Conservation (phyloP, 30 jellyfish, hydroid and myxozoan genomes). For the Aurelia sp. region DNA sequence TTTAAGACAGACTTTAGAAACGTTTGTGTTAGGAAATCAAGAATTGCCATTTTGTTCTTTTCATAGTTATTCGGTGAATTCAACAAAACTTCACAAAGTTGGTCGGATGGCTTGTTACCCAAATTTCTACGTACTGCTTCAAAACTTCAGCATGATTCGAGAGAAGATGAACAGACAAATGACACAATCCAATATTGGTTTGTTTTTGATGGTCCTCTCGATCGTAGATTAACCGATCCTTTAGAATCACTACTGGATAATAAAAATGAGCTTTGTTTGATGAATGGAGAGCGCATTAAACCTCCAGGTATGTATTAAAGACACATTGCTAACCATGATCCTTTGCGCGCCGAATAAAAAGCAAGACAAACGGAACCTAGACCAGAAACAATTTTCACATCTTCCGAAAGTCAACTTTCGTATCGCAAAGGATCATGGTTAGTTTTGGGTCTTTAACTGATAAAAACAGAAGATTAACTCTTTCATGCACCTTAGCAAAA, state of each 20-base stretch:
- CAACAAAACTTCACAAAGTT: conserved; percentile 1
- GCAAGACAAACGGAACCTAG: too few relatives aligned
- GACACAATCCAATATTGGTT: conserved; percentile 80
- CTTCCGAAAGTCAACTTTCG: too few relatives aligned
- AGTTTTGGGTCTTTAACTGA: too few relatives aligned
- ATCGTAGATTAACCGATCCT: conserved; percentile 35
- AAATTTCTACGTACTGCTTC: conserved; percentile 62
- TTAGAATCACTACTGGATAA: conserved; percentile 67
- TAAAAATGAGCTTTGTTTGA: conserved; percentile 40
- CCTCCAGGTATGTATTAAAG: conserved; percentile 60
- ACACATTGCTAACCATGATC: too few relatives aligned
- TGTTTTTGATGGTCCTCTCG: conserved; percentile 77
- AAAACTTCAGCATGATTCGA: conserved; percentile 1
- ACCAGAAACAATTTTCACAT: too few relatives aligned
- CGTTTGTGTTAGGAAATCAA: not conserved
- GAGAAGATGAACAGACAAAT: conserved; percentile 8
- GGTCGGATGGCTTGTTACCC: conserved; percentile 75
- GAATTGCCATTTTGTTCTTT: not conserved
- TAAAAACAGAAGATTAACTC: too few relatives aligned
- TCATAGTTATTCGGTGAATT: conserved; percentile 67
- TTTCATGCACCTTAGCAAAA: too few relatives aligned
- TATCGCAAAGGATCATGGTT: too few relatives aligned
- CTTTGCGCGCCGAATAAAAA: too few relatives aligned
- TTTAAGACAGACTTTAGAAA: not conserved
- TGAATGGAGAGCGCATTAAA: conserved; percentile 57